Percentiles rank a stretch among this genome's conserved stretches.
Conservation (phyloP, 1,140 invertebrate species). For the Drosophila lini region DNA sequence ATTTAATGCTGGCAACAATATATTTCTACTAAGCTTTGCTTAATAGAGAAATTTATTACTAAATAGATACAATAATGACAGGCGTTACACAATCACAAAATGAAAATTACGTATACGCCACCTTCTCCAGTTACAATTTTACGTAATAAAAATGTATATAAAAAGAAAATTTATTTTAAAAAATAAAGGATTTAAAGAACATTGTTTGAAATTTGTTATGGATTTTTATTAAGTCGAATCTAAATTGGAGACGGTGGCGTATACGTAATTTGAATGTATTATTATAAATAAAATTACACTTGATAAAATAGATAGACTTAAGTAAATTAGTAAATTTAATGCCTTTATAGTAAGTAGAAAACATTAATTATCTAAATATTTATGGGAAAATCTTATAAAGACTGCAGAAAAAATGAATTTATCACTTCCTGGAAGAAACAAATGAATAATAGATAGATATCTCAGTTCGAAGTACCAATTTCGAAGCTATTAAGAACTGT, state of each 20-base stretch:
- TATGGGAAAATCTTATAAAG: not conserved
- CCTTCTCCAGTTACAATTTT: not conserved
- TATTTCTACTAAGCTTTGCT: not conserved
- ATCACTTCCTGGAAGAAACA: too few species aligned
- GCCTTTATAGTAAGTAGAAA: too few species aligned
- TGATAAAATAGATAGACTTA: not conserved
- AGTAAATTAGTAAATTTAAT: too few species aligned
- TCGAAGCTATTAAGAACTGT: not conserved
- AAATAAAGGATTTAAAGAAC: not conserved
- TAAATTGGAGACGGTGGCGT: not conserved
- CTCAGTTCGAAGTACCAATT: not conserved
- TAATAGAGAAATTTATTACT: not conserved
- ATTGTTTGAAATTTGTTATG: not conserved
- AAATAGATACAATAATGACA: not conserved
- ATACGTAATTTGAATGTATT: not conserved
- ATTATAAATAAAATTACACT: rapidly evolving
- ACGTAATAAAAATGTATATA: not conserved
- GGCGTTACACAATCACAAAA: not conserved
- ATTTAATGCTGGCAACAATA: not conserved
- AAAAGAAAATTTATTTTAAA: not conserved
- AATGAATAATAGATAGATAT: too few species aligned
- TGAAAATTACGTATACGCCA: not conserved
- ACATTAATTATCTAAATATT: too few species aligned
- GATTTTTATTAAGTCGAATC: not conserved
- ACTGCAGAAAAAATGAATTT: too few species aligned